A percentile compares a stretch with the other conserved stretches of the same genome.
phyloP scores from a whole-genome alignment of 2,888 invertebrate genomes.

The Trachelus tabidus region DNA sequence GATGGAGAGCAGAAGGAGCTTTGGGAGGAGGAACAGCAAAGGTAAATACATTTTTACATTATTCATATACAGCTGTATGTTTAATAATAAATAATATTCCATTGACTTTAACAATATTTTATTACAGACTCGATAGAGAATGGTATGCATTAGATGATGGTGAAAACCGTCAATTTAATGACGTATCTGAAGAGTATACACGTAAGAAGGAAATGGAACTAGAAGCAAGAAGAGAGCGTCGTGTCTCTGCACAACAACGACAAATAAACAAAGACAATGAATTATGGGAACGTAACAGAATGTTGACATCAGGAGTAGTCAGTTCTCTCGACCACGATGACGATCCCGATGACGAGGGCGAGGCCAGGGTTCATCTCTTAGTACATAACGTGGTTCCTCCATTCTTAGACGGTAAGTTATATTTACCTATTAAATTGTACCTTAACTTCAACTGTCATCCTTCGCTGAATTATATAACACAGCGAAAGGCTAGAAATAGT shows the following conservation, averaged over 20 bases:
- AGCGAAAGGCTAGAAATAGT: background rate
- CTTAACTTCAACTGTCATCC: background rate
- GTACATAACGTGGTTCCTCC: slow-evolving; percentile 99
- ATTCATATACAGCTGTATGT: background rate
- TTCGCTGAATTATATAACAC: background rate
- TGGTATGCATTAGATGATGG: slow-evolving; percentile 98
- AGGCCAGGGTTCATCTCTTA: slow-evolving; percentile 93
- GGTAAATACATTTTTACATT: slow-evolving; percentile 28
- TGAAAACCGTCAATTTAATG: slow-evolving; percentile 92
- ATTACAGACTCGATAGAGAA: slow-evolving; percentile 84
- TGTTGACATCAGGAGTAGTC: slow-evolving; percentile 95
- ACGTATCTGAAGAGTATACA: slow-evolving; percentile 91
- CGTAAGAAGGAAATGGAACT: slow-evolving; percentile 93
- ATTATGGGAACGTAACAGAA: slow-evolving; percentile 97
- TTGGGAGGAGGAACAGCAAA: slow-evolving; percentile 91
- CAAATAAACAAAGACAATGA: slow-evolving; percentile 99
- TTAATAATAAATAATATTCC: background rate
- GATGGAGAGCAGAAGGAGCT: slow-evolving; percentile 77
- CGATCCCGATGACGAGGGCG: slow-evolving; percentile 95
- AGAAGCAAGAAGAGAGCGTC: slow-evolving; percentile 88
- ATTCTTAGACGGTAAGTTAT: slow-evolving; percentile 86
- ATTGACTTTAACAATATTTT: background rate
- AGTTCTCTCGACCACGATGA: slow-evolving; percentile 88
- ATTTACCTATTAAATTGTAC: background rate
- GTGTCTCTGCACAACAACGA: slow-evolving; percentile 94